These are phyloP conservation scores for Siderastrea siderea DNA, from an alignment of 92 coral and sea anemone species.

Conservation along the genomic window DNA sequence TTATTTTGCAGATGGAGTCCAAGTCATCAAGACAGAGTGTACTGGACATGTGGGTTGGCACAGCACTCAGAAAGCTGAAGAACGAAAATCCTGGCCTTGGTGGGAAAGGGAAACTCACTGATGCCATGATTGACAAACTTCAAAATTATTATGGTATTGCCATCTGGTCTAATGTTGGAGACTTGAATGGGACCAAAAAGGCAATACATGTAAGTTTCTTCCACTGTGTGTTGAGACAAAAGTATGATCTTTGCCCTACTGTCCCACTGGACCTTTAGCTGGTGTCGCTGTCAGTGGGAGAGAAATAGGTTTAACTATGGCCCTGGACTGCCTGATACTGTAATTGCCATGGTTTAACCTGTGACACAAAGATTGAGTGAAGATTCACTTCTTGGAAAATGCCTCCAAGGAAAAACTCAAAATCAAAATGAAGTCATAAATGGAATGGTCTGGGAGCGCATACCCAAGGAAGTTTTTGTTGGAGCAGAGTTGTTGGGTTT, in stretches of 20 bases:
- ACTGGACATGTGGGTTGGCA: conserved; percentile 44
- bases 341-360: conserved; percentile 39
- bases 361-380: conserved; percentile 44
- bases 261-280: conserved; percentile 57
- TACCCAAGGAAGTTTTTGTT: conserved; percentile 51
- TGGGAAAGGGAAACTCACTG: conserved; percentile 44
- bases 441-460: conserved; percentile 57
- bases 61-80: not conserved
- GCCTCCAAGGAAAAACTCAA: conserved; percentile 63
- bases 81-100: conserved; percentile 57
- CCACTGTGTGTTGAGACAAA: conserved; percentile 52
- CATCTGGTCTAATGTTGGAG: conserved; percentile 39
- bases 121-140: conserved; percentile 52
- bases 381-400: conserved; percentile 39
- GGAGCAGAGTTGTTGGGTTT: conserved; percentile 33
- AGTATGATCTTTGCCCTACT: conserved; percentile 40
- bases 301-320: conserved; percentile 5
- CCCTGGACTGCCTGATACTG: conserved; percentile 19
- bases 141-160: conserved; percentile 65
- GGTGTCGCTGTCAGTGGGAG: conserved; percentile 48
- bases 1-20: conserved; percentile 37
- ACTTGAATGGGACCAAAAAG: conserved; percentile 43
- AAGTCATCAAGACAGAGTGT: conserved; percentile 46
- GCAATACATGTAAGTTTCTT: conserved; percentile 61
- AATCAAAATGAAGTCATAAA: conserved; percentile 54